Conservation (phyloP, 2,888 invertebrate genomes). For the Nomada lathburiana region DNA sequence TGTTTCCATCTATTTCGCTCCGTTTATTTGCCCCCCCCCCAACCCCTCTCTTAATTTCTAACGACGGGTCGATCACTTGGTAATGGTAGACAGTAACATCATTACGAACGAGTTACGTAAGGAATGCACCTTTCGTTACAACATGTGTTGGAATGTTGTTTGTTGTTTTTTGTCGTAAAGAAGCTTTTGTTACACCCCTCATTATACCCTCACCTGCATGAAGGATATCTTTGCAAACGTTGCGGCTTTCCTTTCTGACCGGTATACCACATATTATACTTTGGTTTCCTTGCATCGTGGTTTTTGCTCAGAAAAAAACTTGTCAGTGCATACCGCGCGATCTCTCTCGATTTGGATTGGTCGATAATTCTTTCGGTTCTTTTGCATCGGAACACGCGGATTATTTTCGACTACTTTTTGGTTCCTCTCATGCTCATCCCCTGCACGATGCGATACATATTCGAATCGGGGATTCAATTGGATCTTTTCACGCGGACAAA, state of each 20-base stretch:
- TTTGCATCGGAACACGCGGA: slow-evolving; percentile 13
- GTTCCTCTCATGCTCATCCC: slow-evolving; percentile 42
- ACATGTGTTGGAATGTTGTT: slow-evolving; percentile 74
- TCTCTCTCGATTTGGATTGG: slow-evolving; percentile 36
- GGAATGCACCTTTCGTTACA: slow-evolving; percentile 73
- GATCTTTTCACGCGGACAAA: not conserved
- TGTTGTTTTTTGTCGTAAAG: slow-evolving; percentile 73
- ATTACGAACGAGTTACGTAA: slow-evolving; percentile 53
- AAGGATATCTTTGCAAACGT: slow-evolving; percentile 76
- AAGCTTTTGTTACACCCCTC: slow-evolving; percentile 76
- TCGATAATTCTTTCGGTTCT: slow-evolving; percentile 9
- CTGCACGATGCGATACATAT: slow-evolving; percentile 44
- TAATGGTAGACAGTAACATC: slow-evolving; percentile 54
- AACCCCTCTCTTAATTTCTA: slow-evolving; percentile 19
- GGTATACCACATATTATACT: slow-evolving; percentile 25
- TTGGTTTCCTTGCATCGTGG: slow-evolving; percentile 67
- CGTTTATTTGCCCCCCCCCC: slow-evolving; percentile 3
- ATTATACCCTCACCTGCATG: slow-evolving; percentile 82
- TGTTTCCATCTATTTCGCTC: slow-evolving; percentile 1
- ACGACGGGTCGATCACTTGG: slow-evolving; percentile 43
- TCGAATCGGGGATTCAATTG: slow-evolving; percentile 28
- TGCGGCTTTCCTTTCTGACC: slow-evolving; percentile 70
- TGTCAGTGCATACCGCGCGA: slow-evolving; percentile 51
- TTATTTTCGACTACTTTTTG: slow-evolving; percentile 11
- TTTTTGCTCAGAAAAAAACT: slow-evolving; percentile 8